These are phyloP conservation scores for Cydia splendana DNA, from an alignment of 1,140 invertebrate genomes.

Conservation along the genomic window DNA sequence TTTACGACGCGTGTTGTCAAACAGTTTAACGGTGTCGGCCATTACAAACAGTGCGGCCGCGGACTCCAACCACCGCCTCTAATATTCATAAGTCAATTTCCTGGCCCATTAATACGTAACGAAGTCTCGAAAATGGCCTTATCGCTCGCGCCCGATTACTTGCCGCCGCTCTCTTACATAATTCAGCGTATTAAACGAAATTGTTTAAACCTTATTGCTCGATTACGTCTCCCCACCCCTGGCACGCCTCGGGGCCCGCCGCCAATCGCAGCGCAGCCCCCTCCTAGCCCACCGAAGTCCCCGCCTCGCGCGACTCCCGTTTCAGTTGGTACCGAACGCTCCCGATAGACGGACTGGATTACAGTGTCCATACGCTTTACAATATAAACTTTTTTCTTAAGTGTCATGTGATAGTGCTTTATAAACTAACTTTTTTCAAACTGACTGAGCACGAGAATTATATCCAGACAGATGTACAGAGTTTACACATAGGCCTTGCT, in stretches of 20 bases:
- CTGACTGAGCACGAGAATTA: not conserved
- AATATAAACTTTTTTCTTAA: slow-evolving; percentile 14
- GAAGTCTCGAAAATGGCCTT: slow-evolving; percentile 79
- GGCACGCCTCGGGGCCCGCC: slow-evolving; percentile 69
- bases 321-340: not conserved
- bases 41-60: slow-evolving; percentile 49
- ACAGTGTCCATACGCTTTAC: slow-evolving; percentile 29
- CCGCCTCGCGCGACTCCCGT: slow-evolving; percentile 26
- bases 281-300: slow-evolving; percentile 35
- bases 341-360: slow-evolving; percentile 33
- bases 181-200: slow-evolving; percentile 80
- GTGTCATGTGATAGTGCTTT: slow-evolving; percentile 26
- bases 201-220: slow-evolving; percentile 81
- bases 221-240: slow-evolving; percentile 74
- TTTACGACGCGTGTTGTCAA: slow-evolving; percentile 40
- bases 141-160: slow-evolving; percentile 79
- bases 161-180: slow-evolving; percentile 78
- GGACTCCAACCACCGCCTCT: slow-evolving; percentile 72
- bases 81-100: slow-evolving; percentile 81
- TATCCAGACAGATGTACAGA: slow-evolving; percentile 21
- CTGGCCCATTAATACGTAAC: slow-evolving; percentile 80
- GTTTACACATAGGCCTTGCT: slow-evolving; percentile 60
- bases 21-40: slow-evolving; percentile 61
- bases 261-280: slow-evolving; percentile 58
- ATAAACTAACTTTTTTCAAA: slow-evolving; percentile 9